Base-by-base conservation (phyloP, 2,888 invertebrate genomes). In the Monoplex corrugatus region DNA sequence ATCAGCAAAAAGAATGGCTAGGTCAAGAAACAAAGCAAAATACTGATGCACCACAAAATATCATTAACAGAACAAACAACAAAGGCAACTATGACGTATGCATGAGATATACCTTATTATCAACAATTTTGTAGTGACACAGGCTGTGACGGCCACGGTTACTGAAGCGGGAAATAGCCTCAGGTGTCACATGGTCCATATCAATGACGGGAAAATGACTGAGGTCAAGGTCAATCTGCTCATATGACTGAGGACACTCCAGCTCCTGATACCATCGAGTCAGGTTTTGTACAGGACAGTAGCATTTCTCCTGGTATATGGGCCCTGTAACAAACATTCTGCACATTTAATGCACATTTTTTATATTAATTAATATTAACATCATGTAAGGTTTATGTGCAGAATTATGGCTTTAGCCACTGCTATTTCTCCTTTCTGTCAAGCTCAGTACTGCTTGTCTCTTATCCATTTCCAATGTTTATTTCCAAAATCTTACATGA, bases 111-210 rank as follows among this genome's bases (percentile, higher is more conserved):
- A 97, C 97, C 95, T 97, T 96, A 96, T 99, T 99, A 92, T 97
- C 96, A 96, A 98, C 98, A 16, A 99, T 96, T 16, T 98, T 97
- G 96, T 99, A 99, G 96, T 99, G 98, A 95, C 99, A 99, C 94
- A 99, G 97, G 94, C 98, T 98, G 91, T 98, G 95, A 90, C 98
- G 97, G 90, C 97, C 97, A 0, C 98, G 98, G 91, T 97, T 97
- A 95, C 98, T 97, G 95, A 98, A 98, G 92, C 97, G 97, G 92
- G 97, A 96, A 86, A 98, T 96, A 35, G 98, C 97, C 95, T 97
- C 97, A 50, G 97, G 95, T 68, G 98, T 97, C 92, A 97, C 97
- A 83, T 96, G 94, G 91, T 97, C 97, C 96, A 98, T 98, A 96
- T 98, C 97, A 2, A 98, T 96, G 80, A 91, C 83, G 75, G 96